These are phyloP conservation scores for Turdus rufiventris DNA, from an alignment of 2,113 vertebrate species.

Conservation along the genomic window DNA sequence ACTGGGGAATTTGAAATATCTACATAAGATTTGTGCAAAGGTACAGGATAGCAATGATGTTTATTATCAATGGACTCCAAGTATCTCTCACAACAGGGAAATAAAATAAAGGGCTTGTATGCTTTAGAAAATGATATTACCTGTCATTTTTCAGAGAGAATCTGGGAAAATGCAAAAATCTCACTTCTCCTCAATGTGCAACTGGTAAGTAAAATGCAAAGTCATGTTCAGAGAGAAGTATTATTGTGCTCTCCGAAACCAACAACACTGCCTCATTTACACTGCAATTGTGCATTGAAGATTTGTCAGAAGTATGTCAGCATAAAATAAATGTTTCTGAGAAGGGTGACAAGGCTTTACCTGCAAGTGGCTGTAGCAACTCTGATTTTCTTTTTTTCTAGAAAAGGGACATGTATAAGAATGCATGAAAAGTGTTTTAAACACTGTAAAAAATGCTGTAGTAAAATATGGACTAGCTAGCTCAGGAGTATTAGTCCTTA, in stretches of 20 bases:
- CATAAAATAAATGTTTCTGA: not conserved
- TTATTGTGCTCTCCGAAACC: not conserved
- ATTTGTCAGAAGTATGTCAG: not conserved
- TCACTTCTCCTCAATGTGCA: not conserved
- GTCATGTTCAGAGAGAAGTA: not conserved
- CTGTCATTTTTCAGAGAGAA: not conserved
- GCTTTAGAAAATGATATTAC: not conserved
- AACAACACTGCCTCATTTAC: not conserved
- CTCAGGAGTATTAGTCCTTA: not conserved
- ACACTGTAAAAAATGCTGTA: not conserved
- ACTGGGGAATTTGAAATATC: not conserved
- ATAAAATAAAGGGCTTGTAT: not conserved
- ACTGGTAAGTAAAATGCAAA: not conserved
- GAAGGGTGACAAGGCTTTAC: not conserved
- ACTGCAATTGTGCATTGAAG: not conserved
- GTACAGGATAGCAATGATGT: not conserved
- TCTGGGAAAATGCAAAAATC: not conserved
- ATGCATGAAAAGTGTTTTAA: not conserved
- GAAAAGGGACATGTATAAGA: not conserved
- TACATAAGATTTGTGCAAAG: not conserved
- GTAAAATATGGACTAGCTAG: not conserved
- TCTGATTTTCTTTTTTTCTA: not conserved
- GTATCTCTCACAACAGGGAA: not conserved
- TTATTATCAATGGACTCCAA: not conserved
- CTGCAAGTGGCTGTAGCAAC: not conserved